phyloP scores from a whole-genome alignment of 92 coral and sea anemone species.

The Epizoanthus rinbou region DNA sequence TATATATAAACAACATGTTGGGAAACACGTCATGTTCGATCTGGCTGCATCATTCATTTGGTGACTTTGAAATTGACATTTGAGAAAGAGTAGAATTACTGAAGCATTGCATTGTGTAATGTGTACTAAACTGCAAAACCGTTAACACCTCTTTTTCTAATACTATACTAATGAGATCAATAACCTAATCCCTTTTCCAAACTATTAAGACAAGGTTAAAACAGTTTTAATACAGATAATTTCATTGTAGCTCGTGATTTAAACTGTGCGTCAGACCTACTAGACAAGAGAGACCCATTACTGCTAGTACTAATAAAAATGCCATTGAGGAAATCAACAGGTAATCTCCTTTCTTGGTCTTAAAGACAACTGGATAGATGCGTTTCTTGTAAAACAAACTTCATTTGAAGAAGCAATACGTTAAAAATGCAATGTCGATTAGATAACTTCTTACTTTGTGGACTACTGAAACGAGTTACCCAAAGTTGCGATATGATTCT shows the following conservation, averaged over 20 bases:
- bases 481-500: constrained; percentile 2
- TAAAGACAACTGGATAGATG: constrained; percentile 10
- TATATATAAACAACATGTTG: no score
- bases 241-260: constrained; percentile 22
- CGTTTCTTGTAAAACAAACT: background rate
- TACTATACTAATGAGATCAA: constrained; percentile 24
- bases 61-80: no score
- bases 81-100: no score
- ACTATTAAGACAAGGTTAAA: background rate
- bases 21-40: no score
- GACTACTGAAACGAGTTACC: background rate
- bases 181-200: constrained; percentile 3
- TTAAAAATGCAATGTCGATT: background rate
- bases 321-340: constrained; percentile 11
- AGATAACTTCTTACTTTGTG: background rate
- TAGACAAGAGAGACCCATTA: constrained; percentile 18
- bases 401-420: background rate
- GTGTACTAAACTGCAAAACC: no score
- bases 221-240: constrained; percentile 3
- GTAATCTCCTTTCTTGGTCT: background rate
- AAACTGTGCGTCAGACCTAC: background rate
- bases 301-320: background rate
- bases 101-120: no score
- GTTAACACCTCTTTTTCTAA: background rate
- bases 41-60: no score